Base-by-base conservation (phyloP, 2,888 invertebrate species). In the Gari tellinella region DNA sequence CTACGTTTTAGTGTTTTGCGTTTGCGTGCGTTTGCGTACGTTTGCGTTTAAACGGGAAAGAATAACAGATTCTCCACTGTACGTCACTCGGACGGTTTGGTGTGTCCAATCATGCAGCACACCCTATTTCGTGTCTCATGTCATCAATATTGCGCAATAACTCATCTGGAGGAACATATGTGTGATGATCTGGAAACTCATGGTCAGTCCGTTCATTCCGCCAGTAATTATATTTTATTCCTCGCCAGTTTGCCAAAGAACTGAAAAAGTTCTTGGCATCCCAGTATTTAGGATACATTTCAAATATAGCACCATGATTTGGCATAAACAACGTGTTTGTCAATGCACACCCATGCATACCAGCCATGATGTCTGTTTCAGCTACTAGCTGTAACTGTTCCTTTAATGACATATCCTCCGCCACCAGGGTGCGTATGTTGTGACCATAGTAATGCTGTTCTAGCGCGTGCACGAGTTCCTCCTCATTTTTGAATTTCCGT, bases 401-500 rank as follows among this genome's bases (percentile, higher is more conserved):
- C 7, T 31, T 38, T 12, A 72, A 61, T 10, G 67, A 48, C 52
- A 66, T 73, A n/a, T 68, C 55, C 52, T 77, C 77, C 15, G 72
- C 63, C 19, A 69, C 45, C 10, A 77, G 26, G 14, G 66, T 58
- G 14, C 49, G 41, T 14, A 77, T 21, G 4, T 52, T 63, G 37
- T 69, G 69, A 19, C 61, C 69, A 14, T 21, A 56, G 26, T 72
- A 77, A 37, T 65, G 55, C 15, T 46, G 17, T 45, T 69, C 17
- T 1, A 72, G 19, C 10, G 60, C 58, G 15, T 21, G 25, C 1
- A 77, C 51, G 14, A 77, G 14, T 60, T 72, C 65, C 3, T 61
- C 43, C 37, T 77, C 77, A 38, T 77, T 77, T 63, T 77, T 65
- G 38, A 72, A 72, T 31, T 77, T 77, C 49, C 77, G 31, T 45